Conservation (phyloP, 2,797 vertebrate genomes). For the Allobates femoralis region DNA sequence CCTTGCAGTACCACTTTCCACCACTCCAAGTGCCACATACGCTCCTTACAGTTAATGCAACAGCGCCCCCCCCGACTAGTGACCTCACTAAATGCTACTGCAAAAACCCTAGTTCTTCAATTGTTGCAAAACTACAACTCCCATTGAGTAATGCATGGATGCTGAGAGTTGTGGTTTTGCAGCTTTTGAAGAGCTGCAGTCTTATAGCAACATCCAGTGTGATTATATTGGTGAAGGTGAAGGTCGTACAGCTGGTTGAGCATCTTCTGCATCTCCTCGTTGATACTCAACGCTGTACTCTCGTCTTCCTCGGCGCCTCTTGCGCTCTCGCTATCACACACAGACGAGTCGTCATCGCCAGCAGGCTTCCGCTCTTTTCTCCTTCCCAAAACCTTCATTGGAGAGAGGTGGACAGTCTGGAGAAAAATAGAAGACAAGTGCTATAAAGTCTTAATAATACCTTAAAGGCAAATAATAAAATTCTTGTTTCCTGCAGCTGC, state of each 20-base stretch:
- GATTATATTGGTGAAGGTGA: neutral
- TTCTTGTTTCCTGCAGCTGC: neutral
- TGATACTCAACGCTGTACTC: conserved; percentile 92
- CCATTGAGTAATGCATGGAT: neutral
- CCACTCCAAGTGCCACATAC: neutral
- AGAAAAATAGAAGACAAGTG: conserved; percentile 59
- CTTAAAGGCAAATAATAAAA: neutral
- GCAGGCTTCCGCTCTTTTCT: conserved; percentile 88
- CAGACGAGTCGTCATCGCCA: conserved; percentile 86
- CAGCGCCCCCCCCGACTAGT: neutral
- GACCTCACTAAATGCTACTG: neutral
- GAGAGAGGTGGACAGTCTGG: conserved; percentile 78
- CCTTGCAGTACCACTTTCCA: neutral
- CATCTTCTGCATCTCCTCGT: conserved; percentile 99
- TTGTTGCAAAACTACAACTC: neutral
- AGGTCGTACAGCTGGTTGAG: conserved; percentile 92
- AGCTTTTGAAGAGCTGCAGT: neutral
- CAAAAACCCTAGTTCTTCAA: neutral
- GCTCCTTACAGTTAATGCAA: neutral
- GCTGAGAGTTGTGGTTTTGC: neutral
- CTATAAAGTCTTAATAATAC: neutral
- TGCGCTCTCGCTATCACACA: conserved; percentile 86
- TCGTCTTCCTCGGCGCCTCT: conserved; percentile 86
- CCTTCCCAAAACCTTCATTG: conserved; percentile 86
- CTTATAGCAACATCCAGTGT: too few species aligned